Conservation (phyloP, 2,888 invertebrate genomes). For the Erpobdella octoculata region DNA sequence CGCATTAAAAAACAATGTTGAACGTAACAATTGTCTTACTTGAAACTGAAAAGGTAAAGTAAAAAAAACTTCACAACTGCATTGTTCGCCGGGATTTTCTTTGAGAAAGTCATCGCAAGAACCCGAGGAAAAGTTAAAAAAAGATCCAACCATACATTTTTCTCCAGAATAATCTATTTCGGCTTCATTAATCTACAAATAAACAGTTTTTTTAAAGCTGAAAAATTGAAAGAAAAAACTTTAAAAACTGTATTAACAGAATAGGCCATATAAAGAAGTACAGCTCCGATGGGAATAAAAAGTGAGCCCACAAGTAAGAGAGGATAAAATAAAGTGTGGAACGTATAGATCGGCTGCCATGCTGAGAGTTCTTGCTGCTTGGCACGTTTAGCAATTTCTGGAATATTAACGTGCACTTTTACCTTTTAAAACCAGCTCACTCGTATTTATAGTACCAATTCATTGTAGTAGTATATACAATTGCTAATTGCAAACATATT, state of each 20-base stretch:
- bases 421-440: no score
- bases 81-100: neutral
- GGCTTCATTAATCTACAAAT: neutral
- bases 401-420: neutral
- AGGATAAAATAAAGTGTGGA: conserved; percentile 89
- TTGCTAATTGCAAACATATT: no score
- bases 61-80: neutral
- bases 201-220: neutral
- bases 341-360: conserved; percentile 95
- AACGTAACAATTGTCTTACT: neutral
- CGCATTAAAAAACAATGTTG: neutral
- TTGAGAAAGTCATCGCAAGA: neutral
- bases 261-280: no score
- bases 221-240: neutral
- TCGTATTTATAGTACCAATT: no score
- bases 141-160: neutral
- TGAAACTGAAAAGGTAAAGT: conserved; percentile 3
- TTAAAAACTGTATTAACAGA: no score
- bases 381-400: neutral
- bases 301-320: conserved; percentile 94
- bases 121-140: neutral
- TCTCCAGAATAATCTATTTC: conserved; percentile 8
- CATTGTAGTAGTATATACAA: no score
- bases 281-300: conserved; percentile 92
- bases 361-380: conserved; percentile 56